These are phyloP conservation scores for Anabacerthia variegaticeps DNA, from an alignment of 2,797 vertebrate species.

Conservation along the genomic window DNA sequence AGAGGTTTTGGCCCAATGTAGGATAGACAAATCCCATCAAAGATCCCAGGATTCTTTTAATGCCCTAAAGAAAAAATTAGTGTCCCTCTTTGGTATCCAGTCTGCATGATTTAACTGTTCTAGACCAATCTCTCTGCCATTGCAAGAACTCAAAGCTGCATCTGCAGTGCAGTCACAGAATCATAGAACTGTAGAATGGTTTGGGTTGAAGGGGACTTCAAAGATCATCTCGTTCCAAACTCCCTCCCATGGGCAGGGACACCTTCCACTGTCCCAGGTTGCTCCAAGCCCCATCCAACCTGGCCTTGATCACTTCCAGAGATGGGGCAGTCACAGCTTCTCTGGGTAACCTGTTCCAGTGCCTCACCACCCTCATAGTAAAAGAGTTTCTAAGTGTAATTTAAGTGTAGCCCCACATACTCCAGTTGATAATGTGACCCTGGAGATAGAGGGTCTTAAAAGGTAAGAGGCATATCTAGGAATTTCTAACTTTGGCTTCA, in stretches of 20 bases:
- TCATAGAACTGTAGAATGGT: not conserved
- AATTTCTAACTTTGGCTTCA: not conserved
- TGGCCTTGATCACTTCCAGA: not conserved
- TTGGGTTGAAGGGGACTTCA: not conserved
- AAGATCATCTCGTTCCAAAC: not conserved
- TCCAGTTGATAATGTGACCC: not conserved
- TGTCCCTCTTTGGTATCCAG: not conserved
- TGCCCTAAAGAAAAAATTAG: not conserved
- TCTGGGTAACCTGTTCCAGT: rapidly evolving
- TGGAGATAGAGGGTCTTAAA: not conserved
- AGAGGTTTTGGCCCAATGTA: not conserved
- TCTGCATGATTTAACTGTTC: not conserved
- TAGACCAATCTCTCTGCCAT: not conserved
- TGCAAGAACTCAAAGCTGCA: not conserved
- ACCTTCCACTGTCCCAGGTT: not conserved
- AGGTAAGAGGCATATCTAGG: not conserved
- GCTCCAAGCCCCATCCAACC: rapidly evolving
- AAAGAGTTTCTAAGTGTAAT: not conserved
- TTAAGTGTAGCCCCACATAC: not conserved
- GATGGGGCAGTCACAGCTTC: not conserved
- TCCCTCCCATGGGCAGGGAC: not conserved
- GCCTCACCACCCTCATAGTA: rapidly evolving
- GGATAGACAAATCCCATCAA: not conserved
- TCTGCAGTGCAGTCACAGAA: not conserved
- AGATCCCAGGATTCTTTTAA: not conserved